These are phyloP conservation scores for Caenorhabditis inopinata DNA, from an alignment of 1,140 invertebrate genomes.

Conservation along the genomic window DNA sequence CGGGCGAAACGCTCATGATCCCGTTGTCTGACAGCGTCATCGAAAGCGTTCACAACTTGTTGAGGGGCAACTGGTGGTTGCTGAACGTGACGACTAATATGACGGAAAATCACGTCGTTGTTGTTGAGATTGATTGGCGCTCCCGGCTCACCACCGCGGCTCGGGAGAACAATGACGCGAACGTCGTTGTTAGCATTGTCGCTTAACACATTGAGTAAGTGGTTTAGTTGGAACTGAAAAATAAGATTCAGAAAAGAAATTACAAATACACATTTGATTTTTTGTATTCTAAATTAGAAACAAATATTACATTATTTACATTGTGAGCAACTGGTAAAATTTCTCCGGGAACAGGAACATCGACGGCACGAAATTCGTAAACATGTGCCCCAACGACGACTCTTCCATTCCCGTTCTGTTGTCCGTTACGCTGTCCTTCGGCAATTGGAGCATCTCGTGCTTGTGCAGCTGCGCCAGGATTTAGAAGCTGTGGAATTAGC, in stretches of 20 bases:
- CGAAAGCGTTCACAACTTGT: too few relatives aligned
- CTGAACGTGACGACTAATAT: too few relatives aligned
- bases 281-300: too few relatives aligned
- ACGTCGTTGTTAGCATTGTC: neutral
- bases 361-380: neutral
- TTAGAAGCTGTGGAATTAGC: neutral
- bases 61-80: too few relatives aligned
- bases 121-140: neutral
- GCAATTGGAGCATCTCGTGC: too few relatives aligned
- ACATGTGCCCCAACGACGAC: constrained; percentile 10
- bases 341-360: neutral
- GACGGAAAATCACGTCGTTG: neutral
- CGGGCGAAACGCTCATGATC: neutral
- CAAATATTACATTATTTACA: neutral
- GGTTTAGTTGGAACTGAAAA: neutral
- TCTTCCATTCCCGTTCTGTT: neutral
- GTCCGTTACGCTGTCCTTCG: too few relatives aligned
- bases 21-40: too few relatives aligned
- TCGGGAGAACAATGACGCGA: neutral
- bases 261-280: too few relatives aligned
- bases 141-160: neutral
- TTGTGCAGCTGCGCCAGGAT: too few relatives aligned
- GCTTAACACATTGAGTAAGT: neutral
- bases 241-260: too few relatives aligned
- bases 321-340: neutral